Conservation (phyloP, 2,113 vertebrate species). For the Dipodomys ordii region DNA sequence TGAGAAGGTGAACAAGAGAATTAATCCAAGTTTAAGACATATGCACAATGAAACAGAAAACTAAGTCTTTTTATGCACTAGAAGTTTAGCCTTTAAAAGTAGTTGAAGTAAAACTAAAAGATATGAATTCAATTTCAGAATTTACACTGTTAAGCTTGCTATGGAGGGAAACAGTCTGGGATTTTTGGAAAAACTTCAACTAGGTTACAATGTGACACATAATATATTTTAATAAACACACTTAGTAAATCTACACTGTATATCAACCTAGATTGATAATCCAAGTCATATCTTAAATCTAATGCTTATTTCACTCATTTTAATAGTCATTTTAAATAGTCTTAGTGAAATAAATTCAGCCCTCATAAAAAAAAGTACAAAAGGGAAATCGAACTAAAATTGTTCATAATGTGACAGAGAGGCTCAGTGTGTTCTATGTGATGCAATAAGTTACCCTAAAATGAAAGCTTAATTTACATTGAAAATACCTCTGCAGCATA, state of each 20-base stretch:
- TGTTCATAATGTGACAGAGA: neutral
- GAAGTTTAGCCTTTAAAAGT: constrained; percentile 77
- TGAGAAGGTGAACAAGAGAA: constrained; percentile 72
- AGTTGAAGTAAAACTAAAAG: constrained; percentile 51
- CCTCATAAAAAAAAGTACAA: constrained; percentile 64
- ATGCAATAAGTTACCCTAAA: constrained; percentile 37
- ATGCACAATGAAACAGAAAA: constrained; percentile 70
- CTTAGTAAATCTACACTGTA: constrained; percentile 59
- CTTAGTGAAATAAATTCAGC: neutral
- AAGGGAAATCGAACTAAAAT: constrained; percentile 62
- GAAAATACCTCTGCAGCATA: neutral
- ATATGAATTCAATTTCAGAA: constrained; percentile 68
- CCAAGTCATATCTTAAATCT: constrained; percentile 43
- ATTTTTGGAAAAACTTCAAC: neutral
- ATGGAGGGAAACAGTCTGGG: constrained; percentile 71
- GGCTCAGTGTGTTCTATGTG: neutral
- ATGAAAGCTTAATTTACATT: constrained; percentile 57
- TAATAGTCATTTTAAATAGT: constrained; percentile 44
- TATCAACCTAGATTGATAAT: neutral
- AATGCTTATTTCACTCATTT: constrained; percentile 11
- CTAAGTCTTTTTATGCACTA: constrained; percentile 43
- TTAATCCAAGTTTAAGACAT: constrained; percentile 49
- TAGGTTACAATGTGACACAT: neutral
- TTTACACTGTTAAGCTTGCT: constrained; percentile 57
- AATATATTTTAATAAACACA: constrained; percentile 44